Conservation (phyloP, 2,113 vertebrate genomes). For the Gopherus flavomarginatus region DNA sequence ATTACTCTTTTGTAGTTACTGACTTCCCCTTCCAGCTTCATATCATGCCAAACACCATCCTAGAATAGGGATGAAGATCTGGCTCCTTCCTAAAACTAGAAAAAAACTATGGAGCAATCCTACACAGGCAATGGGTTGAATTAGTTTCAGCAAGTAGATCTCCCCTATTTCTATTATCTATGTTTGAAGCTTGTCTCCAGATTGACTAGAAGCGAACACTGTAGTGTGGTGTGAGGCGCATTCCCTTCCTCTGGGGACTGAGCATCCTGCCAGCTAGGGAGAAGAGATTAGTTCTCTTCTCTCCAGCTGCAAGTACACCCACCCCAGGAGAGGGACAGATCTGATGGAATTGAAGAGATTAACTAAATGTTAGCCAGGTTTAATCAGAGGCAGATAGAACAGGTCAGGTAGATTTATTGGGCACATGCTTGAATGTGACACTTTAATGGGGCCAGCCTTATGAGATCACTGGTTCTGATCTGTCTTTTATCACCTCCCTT, state of each 20-base stretch:
- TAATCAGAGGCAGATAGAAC: not conserved
- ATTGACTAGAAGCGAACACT: not conserved
- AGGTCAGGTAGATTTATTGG: not conserved
- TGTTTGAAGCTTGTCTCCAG: not conserved
- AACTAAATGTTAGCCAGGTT: not conserved
- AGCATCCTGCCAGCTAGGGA: not conserved
- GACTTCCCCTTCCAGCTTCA: not conserved
- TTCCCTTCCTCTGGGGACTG: not conserved
- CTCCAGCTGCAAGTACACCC: fast-evolving
- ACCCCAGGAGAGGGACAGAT: not conserved
- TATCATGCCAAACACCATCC: not conserved
- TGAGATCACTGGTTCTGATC: not conserved
- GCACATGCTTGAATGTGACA: not conserved
- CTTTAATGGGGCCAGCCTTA: not conserved
- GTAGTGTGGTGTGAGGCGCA: no score
- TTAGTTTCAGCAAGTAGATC: not conserved
- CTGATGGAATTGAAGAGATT: not conserved
- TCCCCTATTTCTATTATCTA: not conserved
- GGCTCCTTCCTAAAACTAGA: not conserved
- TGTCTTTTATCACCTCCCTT: not conserved
- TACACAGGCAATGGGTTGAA: not conserved
- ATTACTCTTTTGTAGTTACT: not conserved
- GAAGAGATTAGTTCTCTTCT: not conserved
- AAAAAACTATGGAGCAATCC: not conserved
- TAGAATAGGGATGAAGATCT: not conserved